Conservation (phyloP, 2,888 invertebrate genomes). For the Himalopsyche anomala region DNA sequence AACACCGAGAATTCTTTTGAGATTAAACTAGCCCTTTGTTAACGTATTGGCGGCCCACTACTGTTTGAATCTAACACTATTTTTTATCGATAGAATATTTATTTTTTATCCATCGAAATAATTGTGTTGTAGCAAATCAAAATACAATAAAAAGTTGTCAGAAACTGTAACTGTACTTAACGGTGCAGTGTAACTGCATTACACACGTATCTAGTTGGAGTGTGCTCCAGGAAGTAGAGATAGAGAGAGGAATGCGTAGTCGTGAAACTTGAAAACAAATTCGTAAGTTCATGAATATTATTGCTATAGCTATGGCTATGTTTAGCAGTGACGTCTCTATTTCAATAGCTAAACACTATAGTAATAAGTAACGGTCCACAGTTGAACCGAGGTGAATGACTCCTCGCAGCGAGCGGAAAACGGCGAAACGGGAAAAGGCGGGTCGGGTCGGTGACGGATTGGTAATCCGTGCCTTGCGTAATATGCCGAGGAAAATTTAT, state of each 20-base stretch:
- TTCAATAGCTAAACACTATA: background rate
- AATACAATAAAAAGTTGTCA: too few species aligned
- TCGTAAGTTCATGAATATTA: slow-evolving; percentile 17
- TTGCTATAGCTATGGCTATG: background rate
- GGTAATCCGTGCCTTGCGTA: background rate
- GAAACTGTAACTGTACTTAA: too few species aligned
- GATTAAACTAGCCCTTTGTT: too few species aligned
- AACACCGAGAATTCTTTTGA: too few species aligned
- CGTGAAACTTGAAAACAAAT: background rate
- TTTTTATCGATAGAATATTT: too few species aligned
- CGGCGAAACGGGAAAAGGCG: background rate
- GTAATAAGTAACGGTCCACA: slow-evolving; percentile 5
- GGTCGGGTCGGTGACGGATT: slow-evolving; percentile 6
- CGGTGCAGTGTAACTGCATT: too few species aligned
- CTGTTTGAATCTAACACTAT: too few species aligned
- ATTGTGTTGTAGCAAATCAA: too few species aligned
- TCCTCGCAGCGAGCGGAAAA: background rate
- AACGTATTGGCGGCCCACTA: too few species aligned
- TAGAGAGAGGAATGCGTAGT: background rate
- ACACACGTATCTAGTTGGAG: background rate
- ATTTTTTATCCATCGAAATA: too few species aligned
- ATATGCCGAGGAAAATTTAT: slow-evolving; percentile 30
- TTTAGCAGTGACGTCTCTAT: slow-evolving; percentile 15
- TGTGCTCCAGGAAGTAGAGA: background rate
- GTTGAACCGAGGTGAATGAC: slow-evolving; percentile 7